These are phyloP conservation scores for Pholis gunnellus DNA, from an alignment of 2,113 vertebrate genomes.

Conservation along the genomic window DNA sequence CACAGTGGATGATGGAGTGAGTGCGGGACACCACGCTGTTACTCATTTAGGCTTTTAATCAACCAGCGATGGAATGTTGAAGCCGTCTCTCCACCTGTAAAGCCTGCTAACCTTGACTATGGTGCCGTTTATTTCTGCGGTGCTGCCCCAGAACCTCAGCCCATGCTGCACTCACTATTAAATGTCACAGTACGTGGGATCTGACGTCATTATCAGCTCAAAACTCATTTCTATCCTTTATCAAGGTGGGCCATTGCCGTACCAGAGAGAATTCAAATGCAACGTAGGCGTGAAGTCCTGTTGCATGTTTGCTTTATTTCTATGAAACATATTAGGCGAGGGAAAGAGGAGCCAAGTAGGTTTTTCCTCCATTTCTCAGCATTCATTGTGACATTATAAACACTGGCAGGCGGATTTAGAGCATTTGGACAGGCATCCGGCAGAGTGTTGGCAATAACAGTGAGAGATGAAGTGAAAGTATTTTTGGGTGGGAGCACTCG, in stretches of 20 bases:
- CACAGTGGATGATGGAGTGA: conserved; percentile 66
- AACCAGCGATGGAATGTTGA: conserved; percentile 61
- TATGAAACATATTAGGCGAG: conserved; percentile 36
- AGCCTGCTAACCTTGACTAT: conserved; percentile 51
- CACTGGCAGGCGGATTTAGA: conserved; percentile 67
- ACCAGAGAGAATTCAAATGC: not conserved
- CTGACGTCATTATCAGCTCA: conserved; percentile 34
- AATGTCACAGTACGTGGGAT: conserved; percentile 61
- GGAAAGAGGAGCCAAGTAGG: conserved; percentile 59
- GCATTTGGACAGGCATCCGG: conserved; percentile 66
- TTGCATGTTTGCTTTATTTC: conserved; percentile 38
- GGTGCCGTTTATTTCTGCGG: conserved; percentile 49
- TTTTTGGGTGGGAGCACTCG: conserved; percentile 51
- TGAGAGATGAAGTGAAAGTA: conserved; percentile 58
- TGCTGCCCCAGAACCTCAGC: conserved; percentile 30
- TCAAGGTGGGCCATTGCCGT: not conserved
- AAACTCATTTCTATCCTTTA: not conserved
- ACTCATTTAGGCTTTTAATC: conserved; percentile 77
- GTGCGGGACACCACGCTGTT: conserved; percentile 65
- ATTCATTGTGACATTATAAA: conserved; percentile 70
- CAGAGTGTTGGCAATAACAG: conserved; percentile 60
- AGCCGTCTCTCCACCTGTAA: conserved; percentile 49
- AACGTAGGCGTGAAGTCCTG: not conserved
- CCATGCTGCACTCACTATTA: conserved; percentile 35
- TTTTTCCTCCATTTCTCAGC: conserved; percentile 62